Base-by-base conservation (phyloP, 2,888 invertebrate genomes). In the Drosophila subquinaria region DNA sequence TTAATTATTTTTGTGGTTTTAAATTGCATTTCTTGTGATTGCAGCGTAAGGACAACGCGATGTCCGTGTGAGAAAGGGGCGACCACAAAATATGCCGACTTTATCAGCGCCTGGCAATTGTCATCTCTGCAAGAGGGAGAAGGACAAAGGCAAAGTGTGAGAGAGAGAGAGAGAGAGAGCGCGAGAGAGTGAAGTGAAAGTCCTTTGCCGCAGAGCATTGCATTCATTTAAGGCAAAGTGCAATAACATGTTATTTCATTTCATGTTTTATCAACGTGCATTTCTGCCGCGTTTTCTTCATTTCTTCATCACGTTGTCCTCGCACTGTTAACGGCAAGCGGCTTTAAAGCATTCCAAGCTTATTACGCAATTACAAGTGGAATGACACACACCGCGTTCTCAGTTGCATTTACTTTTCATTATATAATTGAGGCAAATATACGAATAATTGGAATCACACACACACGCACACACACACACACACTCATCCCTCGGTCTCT, bases 1-100 rank as follows among this genome's bases (percentile, higher is more conserved):
- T 84, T 77, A 86, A 88, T 86, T 82, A 88, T 86, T 86, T 86
- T 84, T 86, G 87, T 73, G 88, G 88, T 76, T 81, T 76, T 75
- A 76, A 86, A 86, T 80, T 82, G 87, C 82, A 79, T 79, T 83
- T 72, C 69, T 71, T 73, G 57, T 43, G 59, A 62, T 71, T 71
- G 17, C 76, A 40, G 50, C 23, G 57, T 35, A 64, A 15, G 55
- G 30, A 57, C 45, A 36, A 56, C 45, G 48, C 50, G 60, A 40
- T 61, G 55, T 67, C 27, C 51, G 45, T 69, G 73, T 27, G 61
- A 52, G 64, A 60, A 60, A 65, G 48, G 48, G 40, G 56, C 57
- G 56, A 84, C 83, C 87, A 66, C 84, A 83, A 78, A 67, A 74
- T 71, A 69, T 71, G 74, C 42, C 73, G 82, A 82, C 79, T 85